These are phyloP conservation scores for Microcebus lehilahytsara DNA, from an alignment of 2,113 vertebrate genomes.

Conservation along the genomic window DNA sequence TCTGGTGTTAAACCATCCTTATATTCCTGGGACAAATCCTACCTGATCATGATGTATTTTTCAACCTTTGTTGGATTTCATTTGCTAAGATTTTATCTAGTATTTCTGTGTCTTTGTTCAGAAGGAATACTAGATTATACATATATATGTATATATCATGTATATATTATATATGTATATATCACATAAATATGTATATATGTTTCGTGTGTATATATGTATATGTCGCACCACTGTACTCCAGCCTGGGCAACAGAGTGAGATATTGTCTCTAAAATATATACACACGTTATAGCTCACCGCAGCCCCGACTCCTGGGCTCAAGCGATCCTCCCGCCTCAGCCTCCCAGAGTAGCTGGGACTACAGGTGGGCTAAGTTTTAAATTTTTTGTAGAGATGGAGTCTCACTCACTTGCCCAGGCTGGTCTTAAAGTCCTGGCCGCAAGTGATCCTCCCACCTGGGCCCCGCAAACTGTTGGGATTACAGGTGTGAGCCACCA, in stretches of 20 bases:
- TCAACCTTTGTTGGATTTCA: background rate
- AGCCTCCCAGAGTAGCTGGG: background rate
- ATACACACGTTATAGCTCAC: background rate
- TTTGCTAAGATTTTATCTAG: background rate
- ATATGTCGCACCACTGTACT: no score
- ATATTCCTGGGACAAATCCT: no score
- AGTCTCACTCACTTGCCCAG: background rate
- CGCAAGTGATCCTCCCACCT: background rate
- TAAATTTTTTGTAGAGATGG: background rate
- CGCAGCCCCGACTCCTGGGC: background rate
- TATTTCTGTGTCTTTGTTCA: background rate
- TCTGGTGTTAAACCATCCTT: background rate
- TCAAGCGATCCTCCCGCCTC: background rate
- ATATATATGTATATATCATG: no score
- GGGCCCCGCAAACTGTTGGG: no score
- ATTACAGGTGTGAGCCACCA: background rate
- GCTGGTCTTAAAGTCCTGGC: background rate
- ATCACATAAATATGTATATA: no score
- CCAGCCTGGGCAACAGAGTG: no score
- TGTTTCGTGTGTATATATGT: accelerated
- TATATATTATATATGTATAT: no score
- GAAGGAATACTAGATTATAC: background rate
- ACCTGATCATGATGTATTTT: background rate
- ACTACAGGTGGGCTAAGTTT: background rate
- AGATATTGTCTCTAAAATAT: no score